Conservation (phyloP, 2,888 invertebrate genomes). For the Fabriciana adippe region DNA sequence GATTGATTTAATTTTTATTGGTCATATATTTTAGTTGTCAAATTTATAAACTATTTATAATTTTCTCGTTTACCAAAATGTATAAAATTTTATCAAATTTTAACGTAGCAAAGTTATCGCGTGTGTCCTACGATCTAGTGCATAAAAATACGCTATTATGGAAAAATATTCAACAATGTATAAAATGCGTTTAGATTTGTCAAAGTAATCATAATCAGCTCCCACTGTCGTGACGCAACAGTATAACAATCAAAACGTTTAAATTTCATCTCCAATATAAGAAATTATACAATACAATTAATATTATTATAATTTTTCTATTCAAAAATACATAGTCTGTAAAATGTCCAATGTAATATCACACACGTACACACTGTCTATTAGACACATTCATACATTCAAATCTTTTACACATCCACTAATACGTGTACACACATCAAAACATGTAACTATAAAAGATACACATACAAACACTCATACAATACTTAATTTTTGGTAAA, state of each 20-base stretch:
- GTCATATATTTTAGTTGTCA: constrained; percentile 5
- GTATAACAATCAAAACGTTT: constrained; percentile 24
- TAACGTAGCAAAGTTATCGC: constrained; percentile 27
- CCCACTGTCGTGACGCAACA: constrained; percentile 34
- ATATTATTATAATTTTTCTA: constrained; percentile 1
- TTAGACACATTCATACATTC: no score
- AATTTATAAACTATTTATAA: not conserved
- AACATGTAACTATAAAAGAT: constrained; percentile 17
- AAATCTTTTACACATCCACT: not conserved
- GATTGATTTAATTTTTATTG: not conserved
- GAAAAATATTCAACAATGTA: constrained; percentile 34
- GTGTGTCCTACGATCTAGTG: constrained; percentile 33
- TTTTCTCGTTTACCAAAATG: constrained; percentile 5
- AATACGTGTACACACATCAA: constrained; percentile 1
- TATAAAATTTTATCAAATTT: constrained; percentile 12
- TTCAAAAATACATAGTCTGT: constrained; percentile 11
- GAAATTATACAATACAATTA: constrained; percentile 5
- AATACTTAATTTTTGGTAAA: constrained; percentile 10
- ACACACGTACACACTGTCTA: constrained; percentile 7
- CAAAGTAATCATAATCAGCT: constrained; percentile 17
- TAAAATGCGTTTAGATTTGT: constrained; percentile 17
- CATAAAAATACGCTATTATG: constrained; percentile 29
- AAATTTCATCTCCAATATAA: constrained; percentile 8
- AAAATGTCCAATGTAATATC: constrained; percentile 15
- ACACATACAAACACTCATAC: constrained; percentile 6